Conservation (phyloP, 1,140 invertebrate species). For the Drosophila sucinea region DNA sequence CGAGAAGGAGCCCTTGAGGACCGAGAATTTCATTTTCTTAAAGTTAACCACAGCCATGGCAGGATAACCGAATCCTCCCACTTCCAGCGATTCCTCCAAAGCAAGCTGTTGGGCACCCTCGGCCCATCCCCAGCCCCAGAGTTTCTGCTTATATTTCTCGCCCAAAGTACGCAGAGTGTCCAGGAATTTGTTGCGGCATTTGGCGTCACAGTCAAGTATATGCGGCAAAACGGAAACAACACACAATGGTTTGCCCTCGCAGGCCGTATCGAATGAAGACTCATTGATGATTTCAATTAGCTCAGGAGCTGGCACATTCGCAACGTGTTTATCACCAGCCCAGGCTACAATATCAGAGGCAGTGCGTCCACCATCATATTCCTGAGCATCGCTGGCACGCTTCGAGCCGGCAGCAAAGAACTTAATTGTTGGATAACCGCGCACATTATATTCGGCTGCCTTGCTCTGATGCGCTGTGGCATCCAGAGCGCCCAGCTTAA, state of each 20-base stretch:
- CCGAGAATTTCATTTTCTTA: constrained; percentile 98
- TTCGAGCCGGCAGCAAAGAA: constrained; percentile 94
- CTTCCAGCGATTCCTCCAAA: constrained; percentile 94
- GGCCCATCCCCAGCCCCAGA: constrained; percentile 99
- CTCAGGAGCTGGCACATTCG: constrained; percentile 95
- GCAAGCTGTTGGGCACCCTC: constrained; percentile 94
- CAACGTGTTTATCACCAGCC: constrained; percentile 93
- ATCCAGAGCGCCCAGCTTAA: constrained; percentile 98
- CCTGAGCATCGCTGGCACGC: constrained; percentile 87
- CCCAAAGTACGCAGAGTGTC: constrained; percentile 89
- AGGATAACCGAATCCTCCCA: constrained; percentile 96
- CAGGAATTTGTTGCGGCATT: constrained; percentile 96
- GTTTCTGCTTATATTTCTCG: constrained; percentile 97
- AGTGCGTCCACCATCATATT: constrained; percentile 96
- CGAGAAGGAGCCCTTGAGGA: constrained; percentile 97
- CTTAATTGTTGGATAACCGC: constrained; percentile 99
- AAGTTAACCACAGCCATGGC: constrained; percentile 98
- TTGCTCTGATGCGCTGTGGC: constrained; percentile 95
- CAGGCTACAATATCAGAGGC: constrained; percentile 95
- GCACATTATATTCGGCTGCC: constrained; percentile 90
- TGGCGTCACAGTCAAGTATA: constrained; percentile 97
- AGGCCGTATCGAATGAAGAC: constrained; percentile 88
- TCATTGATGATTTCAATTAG: constrained; percentile 89
- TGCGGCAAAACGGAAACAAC: constrained; percentile 97
- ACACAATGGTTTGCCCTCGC: constrained; percentile 94